Evolutionary conservation across 1,140 invertebrate genomes (phyloP), one percentile per base, ranked within the genome.

Genomic region (Schlechtendalia chinensis): DNA sequence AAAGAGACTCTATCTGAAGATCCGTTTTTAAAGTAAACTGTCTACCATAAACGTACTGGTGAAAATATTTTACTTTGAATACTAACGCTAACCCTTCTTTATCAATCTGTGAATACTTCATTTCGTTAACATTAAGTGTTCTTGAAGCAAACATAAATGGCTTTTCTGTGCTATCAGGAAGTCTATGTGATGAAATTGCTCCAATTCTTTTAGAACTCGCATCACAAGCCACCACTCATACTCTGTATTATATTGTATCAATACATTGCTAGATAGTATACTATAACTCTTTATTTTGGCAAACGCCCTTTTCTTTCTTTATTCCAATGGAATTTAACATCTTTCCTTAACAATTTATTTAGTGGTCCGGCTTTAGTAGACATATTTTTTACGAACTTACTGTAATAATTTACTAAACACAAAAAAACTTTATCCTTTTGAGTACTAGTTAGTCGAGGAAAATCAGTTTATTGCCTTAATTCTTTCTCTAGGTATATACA

Each of bases 11-110:
- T n/a, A n/a, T n/a, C n/a, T n/a, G n/a, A n/a, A n/a, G 87, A 81
- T 89, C 87, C 1, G 86, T 89, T 17, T 84, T 81, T 8, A 89
- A 80, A 5, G 81, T 86, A 81, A 88, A 88, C 22, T 86, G 75
- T 19, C 85, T 65, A 4, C 86, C 87, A 82, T 84, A 87, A 11
- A 88, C 50, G 65, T 85, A 87, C 50, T 86, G 58, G 81, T 86
- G 84, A 83, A 87, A 86, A 80, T 84, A 85, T 69, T 84, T 81
- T 1, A 86, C 63, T 12, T 82, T 86, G 82, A 83, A 88, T 4
- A 88, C 84, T 24, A 89, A 85, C 3, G 85, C 86, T 17, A 88
- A 81, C 0, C 85, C 87, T 82, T 90, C 87, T 80, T 86, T 87
- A 63, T 89, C 86, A 17, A 89, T 86, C 81, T 88, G 86, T 1